Evolutionary conservation across 1,140 invertebrate genomes (phyloP), one percentile per base, ranked within the genome.

Genomic region (Piezodorus guildinii): DNA sequence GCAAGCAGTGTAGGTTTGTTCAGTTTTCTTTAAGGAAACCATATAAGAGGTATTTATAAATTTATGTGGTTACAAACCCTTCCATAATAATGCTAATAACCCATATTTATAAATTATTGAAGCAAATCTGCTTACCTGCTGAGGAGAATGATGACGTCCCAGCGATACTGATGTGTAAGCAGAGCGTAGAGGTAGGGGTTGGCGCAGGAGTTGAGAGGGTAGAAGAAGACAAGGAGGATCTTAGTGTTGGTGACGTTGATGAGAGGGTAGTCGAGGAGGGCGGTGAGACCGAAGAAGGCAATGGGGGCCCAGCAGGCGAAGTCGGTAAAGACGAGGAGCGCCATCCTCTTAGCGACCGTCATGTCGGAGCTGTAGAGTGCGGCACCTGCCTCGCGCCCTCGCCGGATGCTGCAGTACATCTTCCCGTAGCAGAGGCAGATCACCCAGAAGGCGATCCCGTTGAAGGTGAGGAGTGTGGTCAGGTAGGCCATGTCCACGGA

Each of bases 181-280:
- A 95, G 88, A 6, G 90, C 92, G 73, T 95, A 95, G 0, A 95
- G 74, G 75, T 93, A 94, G 1, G 92, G 92, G 78, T 95, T 94
- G 23, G 89, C 88, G 71, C 90, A 92, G 0, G 90, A 88, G 74
- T 95, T 95, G 16, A 95, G 73, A 0, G 92, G 92, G 72, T 94
- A 94, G 71, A 95, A 92, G 70, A 94, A 91, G 0, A 95, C 90
- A 10, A 94, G 76, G 6, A 95, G 75, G 52, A 94, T 89, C 75
- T 95, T 95, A 0, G 91, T 88, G 70, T 90, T 79, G 1, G 87
- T 88, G 1, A 94, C 85, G 70, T 87, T 83, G 19, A 94, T 91
- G 45, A 95, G 74, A 0, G 91, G 89, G 66, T 80, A 80, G 1
- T 90, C 90, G 2, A 85, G 78, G 17, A 86, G 73, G 1, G 91